Evolutionary conservation across 2,797 vertebrate genomes (phyloP).

Genomic region (Eidolon dupreanum): DNA sequence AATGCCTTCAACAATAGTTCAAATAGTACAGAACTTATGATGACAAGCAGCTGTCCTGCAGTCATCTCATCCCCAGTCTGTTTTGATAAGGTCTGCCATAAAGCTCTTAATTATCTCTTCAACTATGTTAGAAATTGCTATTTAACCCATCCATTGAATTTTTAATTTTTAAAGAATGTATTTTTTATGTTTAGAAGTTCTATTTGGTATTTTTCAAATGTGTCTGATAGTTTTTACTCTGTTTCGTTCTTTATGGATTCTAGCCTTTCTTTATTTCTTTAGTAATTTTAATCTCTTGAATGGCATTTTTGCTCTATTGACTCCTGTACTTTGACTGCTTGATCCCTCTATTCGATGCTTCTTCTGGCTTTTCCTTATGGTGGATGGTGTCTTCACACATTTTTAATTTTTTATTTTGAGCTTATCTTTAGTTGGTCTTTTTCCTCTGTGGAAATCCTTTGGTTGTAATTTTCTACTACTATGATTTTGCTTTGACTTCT

Average conservation of each 20-base stretch:
- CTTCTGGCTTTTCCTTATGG: background rate
- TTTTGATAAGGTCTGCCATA: background rate
- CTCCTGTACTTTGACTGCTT: background rate
- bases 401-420: conserved; percentile 9
- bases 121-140: background rate
- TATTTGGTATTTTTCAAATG: background rate
- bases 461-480: background rate
- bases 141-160: background rate
- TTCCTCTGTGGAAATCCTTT: conserved; percentile 4
- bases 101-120: background rate
- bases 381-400: background rate
- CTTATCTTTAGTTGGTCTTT: background rate
- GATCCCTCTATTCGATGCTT: background rate
- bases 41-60: background rate
- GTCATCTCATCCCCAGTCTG: background rate
- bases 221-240: background rate
- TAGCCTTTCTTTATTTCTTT: conserved; percentile 5
- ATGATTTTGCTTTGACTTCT: background rate
- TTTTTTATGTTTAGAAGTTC: conserved; percentile 25
- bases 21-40: background rate
- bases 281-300: conserved; percentile 3
- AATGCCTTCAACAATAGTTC: background rate
- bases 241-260: conserved; percentile 29
- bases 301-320: background rate
- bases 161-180: background rate